Conservation (phyloP, 2,797 vertebrate genomes). For the Uromys caudimaculatus region DNA sequence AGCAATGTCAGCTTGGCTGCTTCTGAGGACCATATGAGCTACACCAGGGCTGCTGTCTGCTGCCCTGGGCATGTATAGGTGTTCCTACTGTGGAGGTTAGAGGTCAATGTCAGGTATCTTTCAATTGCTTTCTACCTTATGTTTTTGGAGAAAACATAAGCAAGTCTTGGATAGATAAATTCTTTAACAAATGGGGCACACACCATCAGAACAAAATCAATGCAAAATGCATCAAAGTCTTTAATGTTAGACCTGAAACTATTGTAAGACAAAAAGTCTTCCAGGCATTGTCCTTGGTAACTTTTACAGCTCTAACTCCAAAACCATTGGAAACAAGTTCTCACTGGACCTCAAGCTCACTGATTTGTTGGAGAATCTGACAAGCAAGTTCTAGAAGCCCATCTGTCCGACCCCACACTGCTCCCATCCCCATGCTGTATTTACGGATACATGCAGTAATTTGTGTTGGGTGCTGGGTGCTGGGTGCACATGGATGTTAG, state of each 20-base stretch:
- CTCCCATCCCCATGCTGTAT: background rate
- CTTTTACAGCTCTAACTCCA: background rate
- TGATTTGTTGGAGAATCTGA: background rate
- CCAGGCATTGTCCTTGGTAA: background rate
- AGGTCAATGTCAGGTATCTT: too few relatives aligned
- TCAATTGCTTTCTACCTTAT: background rate
- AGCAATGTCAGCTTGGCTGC: background rate
- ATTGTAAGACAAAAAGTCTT: background rate
- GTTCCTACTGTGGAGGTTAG: too few relatives aligned
- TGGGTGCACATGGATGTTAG: too few relatives aligned
- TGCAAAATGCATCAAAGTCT: background rate
- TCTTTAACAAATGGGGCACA: background rate
- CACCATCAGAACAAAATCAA: background rate
- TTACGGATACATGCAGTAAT: too few relatives aligned
- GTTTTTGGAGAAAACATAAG: background rate
- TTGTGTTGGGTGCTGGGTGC: background rate
- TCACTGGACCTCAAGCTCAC: background rate
- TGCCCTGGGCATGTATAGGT: background rate
- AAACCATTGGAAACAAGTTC: background rate
- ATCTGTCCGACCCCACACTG: background rate
- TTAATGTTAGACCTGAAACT: background rate
- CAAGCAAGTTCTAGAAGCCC: background rate
- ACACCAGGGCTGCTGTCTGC: background rate
- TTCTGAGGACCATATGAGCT: background rate
- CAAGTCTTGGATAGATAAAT: background rate